Conservation (phyloP, 2,113 vertebrate genomes). For the Gobiocypris rarus region DNA sequence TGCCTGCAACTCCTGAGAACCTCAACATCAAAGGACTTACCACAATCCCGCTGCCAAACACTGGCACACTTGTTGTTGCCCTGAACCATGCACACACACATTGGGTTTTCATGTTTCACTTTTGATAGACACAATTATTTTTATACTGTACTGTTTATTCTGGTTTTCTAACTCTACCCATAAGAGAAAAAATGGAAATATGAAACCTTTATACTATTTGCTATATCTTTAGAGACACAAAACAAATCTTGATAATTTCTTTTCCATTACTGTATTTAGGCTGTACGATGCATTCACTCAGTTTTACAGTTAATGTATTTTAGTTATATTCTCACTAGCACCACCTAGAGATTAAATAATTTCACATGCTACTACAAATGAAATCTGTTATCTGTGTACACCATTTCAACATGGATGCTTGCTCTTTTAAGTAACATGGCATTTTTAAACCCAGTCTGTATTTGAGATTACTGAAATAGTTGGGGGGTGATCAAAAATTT, state of each 20-base stretch:
- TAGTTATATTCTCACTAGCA: constrained; percentile 1
- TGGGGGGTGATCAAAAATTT: not conserved
- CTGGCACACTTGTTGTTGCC: not conserved
- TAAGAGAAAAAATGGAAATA: not conserved
- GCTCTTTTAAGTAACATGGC: not conserved
- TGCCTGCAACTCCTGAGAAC: constrained; percentile 24
- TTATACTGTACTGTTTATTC: no score
- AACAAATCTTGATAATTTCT: not conserved
- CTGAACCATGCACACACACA: not conserved
- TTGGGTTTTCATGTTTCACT: no score
- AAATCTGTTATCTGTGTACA: not conserved
- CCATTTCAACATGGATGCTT: not conserved
- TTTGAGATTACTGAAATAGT: not conserved
- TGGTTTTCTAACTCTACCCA: no score
- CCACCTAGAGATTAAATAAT: constrained; percentile 9
- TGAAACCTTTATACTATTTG: not conserved
- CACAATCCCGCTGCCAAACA: constrained; percentile 4
- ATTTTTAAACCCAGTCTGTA: not conserved
- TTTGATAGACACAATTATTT: no score
- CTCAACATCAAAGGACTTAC: constrained; percentile 39
- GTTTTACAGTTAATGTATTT: not conserved
- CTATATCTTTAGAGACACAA: not conserved
- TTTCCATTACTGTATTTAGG: no score
- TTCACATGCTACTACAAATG: not conserved
- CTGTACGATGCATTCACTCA: not conserved